Percentiles rank a stretch among this genome's conserved stretches.
These are phyloP conservation scores for Paramormyrops hopkinsi DNA, from an alignment of 2,797 vertebrate genomes.

Conservation along the genomic window DNA sequence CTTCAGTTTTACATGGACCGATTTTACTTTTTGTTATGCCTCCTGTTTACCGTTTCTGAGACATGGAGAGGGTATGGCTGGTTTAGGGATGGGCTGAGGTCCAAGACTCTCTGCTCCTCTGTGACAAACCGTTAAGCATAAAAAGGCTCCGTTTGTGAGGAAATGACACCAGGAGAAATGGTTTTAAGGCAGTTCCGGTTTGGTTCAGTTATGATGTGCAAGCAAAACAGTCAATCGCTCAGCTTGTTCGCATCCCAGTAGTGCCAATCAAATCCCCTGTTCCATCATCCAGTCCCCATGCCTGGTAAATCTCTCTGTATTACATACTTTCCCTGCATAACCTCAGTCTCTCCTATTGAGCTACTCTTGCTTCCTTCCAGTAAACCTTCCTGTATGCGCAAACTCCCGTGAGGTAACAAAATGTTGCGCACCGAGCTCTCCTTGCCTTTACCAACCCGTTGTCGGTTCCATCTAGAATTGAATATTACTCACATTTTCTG, in stretches of 20 bases:
- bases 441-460: background rate
- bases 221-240: background rate
- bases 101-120: background rate
- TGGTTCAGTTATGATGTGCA: background rate
- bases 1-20: background rate
- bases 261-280: background rate
- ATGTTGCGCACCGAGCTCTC: background rate
- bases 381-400: background rate
- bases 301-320: background rate
- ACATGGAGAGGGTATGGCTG: background rate
- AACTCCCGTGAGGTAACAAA: background rate
- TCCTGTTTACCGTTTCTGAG: background rate
- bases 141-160: background rate
- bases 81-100: background rate
- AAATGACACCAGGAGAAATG: background rate
- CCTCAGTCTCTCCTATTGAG: background rate
- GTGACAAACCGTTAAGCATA: background rate
- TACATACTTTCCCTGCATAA: background rate
- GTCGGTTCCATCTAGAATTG: background rate
- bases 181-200: background rate
- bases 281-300: background rate
- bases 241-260: background rate
- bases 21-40: background rate
- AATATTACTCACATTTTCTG: background rate
- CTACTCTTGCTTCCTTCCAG: background rate